These are phyloP conservation scores for Dioctria linearis DNA, from an alignment of 2,888 invertebrate species.

Conservation along the genomic window DNA sequence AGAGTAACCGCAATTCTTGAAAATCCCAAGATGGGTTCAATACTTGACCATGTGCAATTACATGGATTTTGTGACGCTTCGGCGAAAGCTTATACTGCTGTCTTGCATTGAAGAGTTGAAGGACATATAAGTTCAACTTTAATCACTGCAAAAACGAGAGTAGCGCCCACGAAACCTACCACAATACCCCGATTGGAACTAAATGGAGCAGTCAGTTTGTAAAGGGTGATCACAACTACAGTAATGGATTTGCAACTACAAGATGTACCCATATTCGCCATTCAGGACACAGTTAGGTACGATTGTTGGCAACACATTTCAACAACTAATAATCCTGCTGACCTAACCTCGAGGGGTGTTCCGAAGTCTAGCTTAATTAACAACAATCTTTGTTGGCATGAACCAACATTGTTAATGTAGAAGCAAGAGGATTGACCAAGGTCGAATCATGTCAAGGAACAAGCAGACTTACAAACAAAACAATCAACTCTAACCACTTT, in stretches of 20 bases:
- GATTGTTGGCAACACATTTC: neutral
- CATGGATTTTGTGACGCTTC: neutral
- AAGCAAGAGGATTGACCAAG: neutral
- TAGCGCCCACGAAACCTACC: neutral
- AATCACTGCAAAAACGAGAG: neutral
- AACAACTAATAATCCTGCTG: neutral
- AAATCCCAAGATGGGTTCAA: neutral
- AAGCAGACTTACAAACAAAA: too few species aligned
- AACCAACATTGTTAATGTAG: neutral
- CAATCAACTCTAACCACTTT: neutral
- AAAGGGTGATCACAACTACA: neutral
- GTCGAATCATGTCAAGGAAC: neutral
- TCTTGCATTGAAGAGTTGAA: neutral
- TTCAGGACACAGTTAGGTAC: neutral
- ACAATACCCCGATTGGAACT: neutral
- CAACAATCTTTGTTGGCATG: neutral
- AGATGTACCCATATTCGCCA: neutral
- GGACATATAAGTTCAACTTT: neutral
- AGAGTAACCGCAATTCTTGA: neutral
- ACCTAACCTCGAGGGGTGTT: neutral
- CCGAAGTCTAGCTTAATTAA: neutral
- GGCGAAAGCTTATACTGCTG: neutral
- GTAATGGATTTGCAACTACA: neutral
- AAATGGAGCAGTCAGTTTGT: neutral
- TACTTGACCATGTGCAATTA: neutral